Base-by-base conservation (phyloP, 2,113 vertebrate species). In the Clarias batrachus region DNA sequence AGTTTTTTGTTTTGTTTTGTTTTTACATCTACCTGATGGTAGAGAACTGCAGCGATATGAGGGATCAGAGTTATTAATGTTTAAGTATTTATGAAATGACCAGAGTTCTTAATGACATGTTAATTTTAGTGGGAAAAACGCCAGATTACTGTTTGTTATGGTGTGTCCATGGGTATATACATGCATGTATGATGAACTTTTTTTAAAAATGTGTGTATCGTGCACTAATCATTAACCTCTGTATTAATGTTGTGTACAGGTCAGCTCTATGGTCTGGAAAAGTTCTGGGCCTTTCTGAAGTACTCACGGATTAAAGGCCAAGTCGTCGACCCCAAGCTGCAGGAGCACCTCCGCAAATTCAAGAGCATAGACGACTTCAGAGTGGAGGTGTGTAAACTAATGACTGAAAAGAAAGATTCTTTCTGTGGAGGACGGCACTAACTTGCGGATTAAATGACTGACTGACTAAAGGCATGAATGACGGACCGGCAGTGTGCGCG, bases 281-380 rank as follows among this genome's bases (percentile, higher is more conserved):
- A 99, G 93, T 99, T 99, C 91, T 99, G 98, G 98, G 98, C 98
- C 90, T 99, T 98, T 85, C 91, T 98, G 85, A 99, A 99, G 87
- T 99, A 99, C 87, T 97, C 97, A 37, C 93, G 94, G 88, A 93
- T 95, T 27, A 97, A 96, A 92, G 97, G 93, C 88, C 94, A 95
- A 87, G 89, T 93, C 59, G 87, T 99, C 30, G 97, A 99, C 80
- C 95, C 96, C 7, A 95, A 96, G 90, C 95, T 99, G 90, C 96
- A 97, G 86, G 95, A 97, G 87, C 96, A 97, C 87, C 96, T 99
- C 76, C 94, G 91, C 89, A 95, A 96, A 90, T 99, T 97, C 93
- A 98, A 95, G 93, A 96, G 94, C 89, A 95, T 99, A 91, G 98
- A 99, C 94, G 98, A 99, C 93, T 99, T 99, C 94, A 96, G 97